Percentiles rank a stretch among this genome's conserved stretches.
phyloP scores from a whole-genome alignment of 2,888 invertebrate species.

The Mesorhabditis spiculigera region DNA sequence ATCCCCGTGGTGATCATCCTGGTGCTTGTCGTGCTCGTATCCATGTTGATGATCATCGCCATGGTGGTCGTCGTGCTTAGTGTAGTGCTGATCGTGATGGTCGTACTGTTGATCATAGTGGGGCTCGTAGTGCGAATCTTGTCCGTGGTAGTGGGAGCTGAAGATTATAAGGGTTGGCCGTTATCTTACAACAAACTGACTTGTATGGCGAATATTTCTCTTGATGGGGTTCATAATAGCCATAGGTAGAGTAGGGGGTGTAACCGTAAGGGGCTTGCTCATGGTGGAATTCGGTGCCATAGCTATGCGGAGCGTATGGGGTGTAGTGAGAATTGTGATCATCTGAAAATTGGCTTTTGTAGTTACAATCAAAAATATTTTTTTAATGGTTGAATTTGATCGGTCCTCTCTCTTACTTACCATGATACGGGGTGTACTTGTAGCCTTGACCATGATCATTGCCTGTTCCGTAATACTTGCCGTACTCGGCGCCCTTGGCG shows the following conservation, averaged over 20 bases:
- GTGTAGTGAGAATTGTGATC: constrained; percentile 1
- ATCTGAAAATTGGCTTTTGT: not conserved
- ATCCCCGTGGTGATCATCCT: not conserved
- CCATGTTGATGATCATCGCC: constrained; percentile 2
- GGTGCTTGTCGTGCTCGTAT: not conserved
- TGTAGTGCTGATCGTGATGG: not conserved
- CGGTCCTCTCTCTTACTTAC: too few species aligned
- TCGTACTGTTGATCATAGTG: not conserved
- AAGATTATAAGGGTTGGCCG: too few species aligned
- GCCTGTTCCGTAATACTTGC: not conserved
- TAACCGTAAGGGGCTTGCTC: not conserved
- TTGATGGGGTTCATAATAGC: not conserved
- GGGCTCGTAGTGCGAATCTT: not conserved
- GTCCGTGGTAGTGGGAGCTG: too few species aligned
- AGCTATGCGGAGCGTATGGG: not conserved
- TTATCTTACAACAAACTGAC: too few species aligned
- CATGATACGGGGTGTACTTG: too few species aligned
- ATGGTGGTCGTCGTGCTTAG: not conserved
- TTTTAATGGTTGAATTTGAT: too few species aligned
- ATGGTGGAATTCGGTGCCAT: constrained; percentile 4
- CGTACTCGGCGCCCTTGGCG: not conserved
- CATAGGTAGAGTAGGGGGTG: not conserved
- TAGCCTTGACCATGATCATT: not conserved
- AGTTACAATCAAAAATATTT: too few species aligned
- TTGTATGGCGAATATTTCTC: too few species aligned